Base-by-base conservation (phyloP, 2,113 vertebrate species). In the Columbina picui region DNA sequence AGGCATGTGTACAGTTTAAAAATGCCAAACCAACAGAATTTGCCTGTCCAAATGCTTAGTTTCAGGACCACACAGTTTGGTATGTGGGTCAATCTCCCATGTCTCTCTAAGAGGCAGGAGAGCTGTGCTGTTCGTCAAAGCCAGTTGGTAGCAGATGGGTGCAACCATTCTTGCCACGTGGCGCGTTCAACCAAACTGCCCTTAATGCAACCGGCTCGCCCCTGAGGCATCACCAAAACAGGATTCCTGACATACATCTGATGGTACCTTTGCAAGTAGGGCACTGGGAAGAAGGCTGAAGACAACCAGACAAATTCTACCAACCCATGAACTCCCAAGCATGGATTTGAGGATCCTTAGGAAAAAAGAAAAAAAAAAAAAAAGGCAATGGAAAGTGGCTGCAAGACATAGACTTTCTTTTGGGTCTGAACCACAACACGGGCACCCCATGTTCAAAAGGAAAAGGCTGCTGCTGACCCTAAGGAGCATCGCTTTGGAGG, bases 51-150 rank as follows among this genome's bases (percentile, higher is more conserved):
- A 70, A 74, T 18, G 20, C 20, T 16, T 56, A 22, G 25, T 71
- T 91, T 89, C 20, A 59, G 90, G 91, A 90, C 82, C 82, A 86
- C 94, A 89, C 78, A 88, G 41, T 41, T 19, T 12, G 39, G 13
- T 22, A 43, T 14, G 16, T 1, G 3, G 70, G 34, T 50, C 59
- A 55, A 57, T 41, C 14, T 61, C 50, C 14, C 14, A 12, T 20
- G 10, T 14, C 38, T 74, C 39, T 47, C 39, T 12, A 55, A 61
- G 67, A n/a, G 0, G 0, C 0, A 41, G 27, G 41, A 70, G 63
- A 63, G 22, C 71, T 70, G 13, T 29, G 34, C 39, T 82, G 45
- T 12, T 76, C 57, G 25, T 15, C 1, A 0, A 32, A 55, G 23
- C 41, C 50, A 64, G 20, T 14, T 61, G 34, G 18, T 27, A 41